Base-by-base conservation (phyloP, 2,113 vertebrate species). In the Lepidothrix coronata region DNA sequence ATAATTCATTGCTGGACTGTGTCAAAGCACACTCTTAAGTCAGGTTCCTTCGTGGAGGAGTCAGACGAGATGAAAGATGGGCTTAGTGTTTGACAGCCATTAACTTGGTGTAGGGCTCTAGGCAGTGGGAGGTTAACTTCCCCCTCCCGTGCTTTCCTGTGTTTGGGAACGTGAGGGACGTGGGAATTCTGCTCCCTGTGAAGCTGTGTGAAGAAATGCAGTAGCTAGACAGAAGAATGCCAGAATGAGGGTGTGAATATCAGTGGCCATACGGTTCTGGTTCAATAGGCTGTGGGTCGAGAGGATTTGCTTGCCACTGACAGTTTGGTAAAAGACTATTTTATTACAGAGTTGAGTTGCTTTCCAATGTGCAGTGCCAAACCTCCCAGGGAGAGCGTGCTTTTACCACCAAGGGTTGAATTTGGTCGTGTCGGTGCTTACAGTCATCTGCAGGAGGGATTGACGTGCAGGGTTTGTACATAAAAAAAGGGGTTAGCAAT, bases 1-100 rank as follows among this genome's bases (percentile, higher is more conserved):
- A 96, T 97, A 97, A 98, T 97, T 97, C 96, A 96, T 96, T 73
- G 93, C 62, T 17, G 90, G 95, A 55, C 93, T 85, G 25, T 96
- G 95, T 97, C 94, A 95, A 94, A 95, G 92, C 44, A 4, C 91
- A 76, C 72, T 96, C 80, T 96, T 91, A 93, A 96, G 91, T 97
- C 85, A 55, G 75, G 88, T 83, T 93, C 79, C 65, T 96, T 79
- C 2, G 14, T 96, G 97, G 93, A 43, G 57, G 62, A 97, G 91
- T 88, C 67, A 49, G 88, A 67, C 89, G 83, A 91, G 91, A 85
- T 89, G 95, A 96, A 97, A 94, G 89, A 95, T 91, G 88, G 61
- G 55, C 74, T 97, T 89, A 65, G 31, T 57, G 51, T 95, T 96
- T 92, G 94, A 77, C 84, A 76, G 88, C 88, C 85, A 78, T 95